Base-by-base conservation (phyloP, 2,797 vertebrate genomes). In the Pseudomugil gertrudae region DNA sequence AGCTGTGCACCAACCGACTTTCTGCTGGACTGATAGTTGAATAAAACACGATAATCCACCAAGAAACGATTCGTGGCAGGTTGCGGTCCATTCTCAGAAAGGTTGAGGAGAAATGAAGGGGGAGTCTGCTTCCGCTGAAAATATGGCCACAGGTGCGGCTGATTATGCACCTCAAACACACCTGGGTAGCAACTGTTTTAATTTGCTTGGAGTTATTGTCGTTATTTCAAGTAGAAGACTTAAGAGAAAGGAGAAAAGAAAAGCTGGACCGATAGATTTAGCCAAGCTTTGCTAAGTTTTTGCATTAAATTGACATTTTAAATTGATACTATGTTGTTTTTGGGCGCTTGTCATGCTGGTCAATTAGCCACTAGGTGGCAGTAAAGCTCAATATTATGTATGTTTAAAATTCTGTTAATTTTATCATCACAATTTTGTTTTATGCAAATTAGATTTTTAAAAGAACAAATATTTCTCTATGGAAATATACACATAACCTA, bases 71-170 rank as follows among this genome's bases (percentile, higher is more conserved):
- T 24, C 0, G 55, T 3, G 26, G 56, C 29, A 45, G 26, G 29
- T 14, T 54, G 19, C 9, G 56, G 29, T 78, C 79, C 87, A 90
- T 91, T 11, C 33, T 86, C 47, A 30, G 36, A 10, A 32, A 38
- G 52, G 56, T 67, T 30, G 21, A 51, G 23, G 36, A 43, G 23
- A 11, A 68, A 23, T 26, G 50, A 3, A 43, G n/a, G 9, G 19
- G 9, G 1, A 17, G 9, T 15, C 35, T 5, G 9, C 24, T 2
- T 0, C 27, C 30, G 15, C 26, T 21, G 70, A n/a, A 72, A 61
- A 50, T 55, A 10, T 23, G 54, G 2, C 52, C 56, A 1, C 84
- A 74, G 65, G 63, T 81, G 80, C 29, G 32, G 57, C 13, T 79
- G 64, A 84, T 84, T 66, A 17, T 2, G 61, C 17, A 9, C 32